These are phyloP conservation scores for Spodoptera littoralis DNA, from an alignment of 2,888 invertebrate species.

Conservation along the genomic window DNA sequence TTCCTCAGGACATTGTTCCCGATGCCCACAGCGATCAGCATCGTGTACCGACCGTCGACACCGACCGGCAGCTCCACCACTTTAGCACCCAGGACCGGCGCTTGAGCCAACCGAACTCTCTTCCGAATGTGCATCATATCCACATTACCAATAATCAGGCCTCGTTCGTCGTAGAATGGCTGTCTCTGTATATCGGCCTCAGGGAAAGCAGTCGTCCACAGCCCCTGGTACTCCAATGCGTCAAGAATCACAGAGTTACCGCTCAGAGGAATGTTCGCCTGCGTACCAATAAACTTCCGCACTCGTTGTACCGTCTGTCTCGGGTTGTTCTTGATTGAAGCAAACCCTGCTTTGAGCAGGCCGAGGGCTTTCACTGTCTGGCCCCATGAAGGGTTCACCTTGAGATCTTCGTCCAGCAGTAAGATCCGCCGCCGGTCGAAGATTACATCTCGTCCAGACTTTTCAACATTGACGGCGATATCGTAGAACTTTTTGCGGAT, in stretches of 20 bases:
- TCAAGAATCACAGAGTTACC: conserved; percentile 60
- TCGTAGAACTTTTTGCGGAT: conserved; percentile 55
- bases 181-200: conserved; percentile 45
- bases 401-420: conserved; percentile 45
- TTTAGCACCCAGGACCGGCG: conserved; percentile 58
- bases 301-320: conserved; percentile 27
- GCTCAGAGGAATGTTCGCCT: conserved; percentile 29
- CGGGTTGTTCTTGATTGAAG: conserved; percentile 45
- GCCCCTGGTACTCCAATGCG: conserved; percentile 56
- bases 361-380: conserved; percentile 11
- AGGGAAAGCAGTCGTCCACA: conserved; percentile 61
- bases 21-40: conserved; percentile 57
- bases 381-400: conserved; percentile 49
- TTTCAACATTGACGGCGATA: conserved; percentile 55
- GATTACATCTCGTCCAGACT: conserved; percentile 49
- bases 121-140: conserved; percentile 60
- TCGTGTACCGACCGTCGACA: conserved; percentile 55
- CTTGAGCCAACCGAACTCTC: conserved; percentile 55
- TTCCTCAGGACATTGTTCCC: conserved; percentile 41
- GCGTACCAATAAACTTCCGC: conserved; percentile 27
- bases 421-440: conserved; percentile 46
- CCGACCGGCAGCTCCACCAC: conserved; percentile 65
- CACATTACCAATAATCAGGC: conserved; percentile 53
- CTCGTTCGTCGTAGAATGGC: conserved; percentile 61
- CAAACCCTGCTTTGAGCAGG: conserved; percentile 34